These are phyloP conservation scores for Tetrax tetrax DNA, from an alignment of 2,113 vertebrate species.

Conservation along the genomic window DNA sequence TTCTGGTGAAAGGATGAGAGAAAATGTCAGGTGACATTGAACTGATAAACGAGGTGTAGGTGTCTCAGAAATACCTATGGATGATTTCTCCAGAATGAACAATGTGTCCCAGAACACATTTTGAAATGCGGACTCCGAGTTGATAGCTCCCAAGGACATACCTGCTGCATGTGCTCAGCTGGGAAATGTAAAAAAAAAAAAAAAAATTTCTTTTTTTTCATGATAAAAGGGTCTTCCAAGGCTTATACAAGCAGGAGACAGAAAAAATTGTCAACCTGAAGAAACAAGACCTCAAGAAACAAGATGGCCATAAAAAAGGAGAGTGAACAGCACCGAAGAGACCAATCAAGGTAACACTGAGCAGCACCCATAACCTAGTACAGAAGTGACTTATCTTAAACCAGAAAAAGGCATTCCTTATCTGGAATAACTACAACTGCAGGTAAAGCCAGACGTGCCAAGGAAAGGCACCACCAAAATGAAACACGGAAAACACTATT, in stretches of 20 bases:
- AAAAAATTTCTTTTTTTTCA: not conserved
- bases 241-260: not conserved
- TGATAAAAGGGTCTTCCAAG: not conserved
- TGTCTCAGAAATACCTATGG: not conserved
- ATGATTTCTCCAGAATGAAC: not conserved
- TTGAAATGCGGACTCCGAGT: not conserved
- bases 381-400: constrained; percentile 15
- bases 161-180: not conserved
- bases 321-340: not conserved
- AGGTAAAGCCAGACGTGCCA: not conserved
- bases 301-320: not conserved
- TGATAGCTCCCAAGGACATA: not conserved
- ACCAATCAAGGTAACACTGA: not conserved
- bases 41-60: not conserved
- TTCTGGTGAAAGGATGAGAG: constrained; percentile 12
- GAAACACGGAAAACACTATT: not conserved
- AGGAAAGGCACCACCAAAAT: not conserved
- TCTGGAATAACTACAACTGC: not conserved
- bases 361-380: not conserved
- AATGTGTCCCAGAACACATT: not conserved
- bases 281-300: not conserved
- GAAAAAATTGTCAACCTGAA: not conserved
- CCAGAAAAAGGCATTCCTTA: not conserved
- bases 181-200: not conserved
- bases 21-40: constrained; percentile 38